Evolutionary conservation across 2,113 vertebrate species (phyloP), one percentile per base, ranked within the genome.

Genomic region (Acanthisitta chloris): DNA sequence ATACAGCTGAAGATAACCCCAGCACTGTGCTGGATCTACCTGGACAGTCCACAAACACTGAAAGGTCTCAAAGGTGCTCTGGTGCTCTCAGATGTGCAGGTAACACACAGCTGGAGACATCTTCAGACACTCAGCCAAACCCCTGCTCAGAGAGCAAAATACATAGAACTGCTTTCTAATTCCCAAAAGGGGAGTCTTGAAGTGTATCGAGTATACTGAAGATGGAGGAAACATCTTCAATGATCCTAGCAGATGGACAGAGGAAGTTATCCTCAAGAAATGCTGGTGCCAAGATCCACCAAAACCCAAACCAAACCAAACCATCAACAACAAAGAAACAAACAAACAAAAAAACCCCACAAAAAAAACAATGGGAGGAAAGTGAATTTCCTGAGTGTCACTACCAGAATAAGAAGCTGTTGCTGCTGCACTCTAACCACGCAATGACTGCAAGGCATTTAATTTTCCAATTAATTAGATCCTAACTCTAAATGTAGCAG

Each of bases 401-500:
- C 33, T 40, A 83, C 21, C 43, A 83, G 54, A 86, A 13, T 66
- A 92, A 73, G n/a, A 90, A 77, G 65, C 38, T 69, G 64, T 76
- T 49, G 29, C 18, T 86, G 69, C 28, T 90, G 64, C 80, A 74
- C 49, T 90, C 46, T 64, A 83, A 94, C 46, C 48, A 92, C 43
- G 45, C 55, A 95, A 59, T 67, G 83, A 73, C 91, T 81, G 73
- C 34, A 70, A 94, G 80, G 48, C 72, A 92, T 80, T 74, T 92
- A 62, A 84, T 94, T 92, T 94, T 91, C 83, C 83, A 77, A 86
- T 94, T 96, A 92, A 94, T 92, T 96, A 93, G 72, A 88, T 81
- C 34, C 88, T 78, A 92, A 94, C 46, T 86, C 64, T 86, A 82
- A 94, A 83, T 34, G 31, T 46, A 74, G 55, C 73, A 70, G 59